A percentile compares a stretch with the other conserved stretches of the same genome.
Conservation (phyloP, 2,797 vertebrate genomes). For the Eupleurogrammus muticus region DNA sequence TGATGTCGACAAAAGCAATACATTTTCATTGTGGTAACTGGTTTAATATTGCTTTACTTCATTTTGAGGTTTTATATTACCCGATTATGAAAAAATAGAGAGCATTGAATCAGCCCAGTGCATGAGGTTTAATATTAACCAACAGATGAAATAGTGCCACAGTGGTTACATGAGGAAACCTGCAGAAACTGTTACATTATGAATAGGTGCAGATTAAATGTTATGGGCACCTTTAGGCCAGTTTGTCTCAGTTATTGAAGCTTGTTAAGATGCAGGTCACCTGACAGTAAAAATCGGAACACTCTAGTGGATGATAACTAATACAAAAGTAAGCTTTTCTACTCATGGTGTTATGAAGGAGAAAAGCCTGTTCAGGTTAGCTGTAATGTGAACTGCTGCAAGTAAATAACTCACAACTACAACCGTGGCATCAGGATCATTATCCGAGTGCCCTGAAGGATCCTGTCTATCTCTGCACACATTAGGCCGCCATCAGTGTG, state of each 20-base stretch:
- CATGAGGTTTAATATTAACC: slow-evolving; percentile 7
- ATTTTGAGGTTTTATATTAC: slow-evolving; percentile 3
- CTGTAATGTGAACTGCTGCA: slow-evolving; percentile 60
- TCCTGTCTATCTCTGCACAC: slow-evolving; percentile 35
- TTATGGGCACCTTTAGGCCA: neutral
- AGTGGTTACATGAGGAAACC: neutral
- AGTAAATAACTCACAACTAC: slow-evolving; percentile 56
- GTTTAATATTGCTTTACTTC: slow-evolving; percentile 11
- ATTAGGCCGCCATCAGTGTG: slow-evolving; percentile 25
- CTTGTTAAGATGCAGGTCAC: neutral
- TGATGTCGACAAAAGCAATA: neutral
- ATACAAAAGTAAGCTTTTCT: slow-evolving; percentile 10
- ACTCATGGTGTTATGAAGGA: slow-evolving; percentile 8
- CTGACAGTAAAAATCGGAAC: slow-evolving; percentile 2
- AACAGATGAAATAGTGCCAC: neutral
- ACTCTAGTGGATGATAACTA: neutral
- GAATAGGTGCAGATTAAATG: slow-evolving; percentile 9
- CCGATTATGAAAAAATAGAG: slow-evolving; percentile 10
- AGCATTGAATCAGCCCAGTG: slow-evolving; percentile 3
- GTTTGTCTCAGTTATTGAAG: neutral
- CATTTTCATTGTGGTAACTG: neutral
- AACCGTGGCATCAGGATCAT: slow-evolving; percentile 61
- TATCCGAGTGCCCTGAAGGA: slow-evolving; percentile 52
- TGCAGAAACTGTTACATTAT: slow-evolving; percentile 10
- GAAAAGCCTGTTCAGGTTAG: slow-evolving; percentile 21